phyloP scores from a whole-genome alignment of 23 tunicate genomes.

The Halocynthia roretzi region DNA sequence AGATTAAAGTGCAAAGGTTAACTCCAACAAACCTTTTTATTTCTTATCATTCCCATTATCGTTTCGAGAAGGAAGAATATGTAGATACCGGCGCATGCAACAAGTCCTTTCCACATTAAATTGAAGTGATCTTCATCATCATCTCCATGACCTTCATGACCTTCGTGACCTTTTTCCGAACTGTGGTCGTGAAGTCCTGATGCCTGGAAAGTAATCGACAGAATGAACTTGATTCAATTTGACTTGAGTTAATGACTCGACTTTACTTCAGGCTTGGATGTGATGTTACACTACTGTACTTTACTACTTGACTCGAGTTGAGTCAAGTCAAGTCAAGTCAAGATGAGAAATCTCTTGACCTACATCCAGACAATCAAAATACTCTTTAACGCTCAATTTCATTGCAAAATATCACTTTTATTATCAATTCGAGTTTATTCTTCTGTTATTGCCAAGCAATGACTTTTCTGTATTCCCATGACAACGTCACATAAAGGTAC shows the following conservation, averaged over 20 bases:
- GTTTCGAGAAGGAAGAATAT: slow-evolving; percentile 79
- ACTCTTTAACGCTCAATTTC: too few species aligned
- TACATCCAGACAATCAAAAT: too few species aligned
- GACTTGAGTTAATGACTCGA: background rate
- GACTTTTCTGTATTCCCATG: too few species aligned
- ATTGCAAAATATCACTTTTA: too few species aligned
- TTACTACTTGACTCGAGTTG: too few species aligned
- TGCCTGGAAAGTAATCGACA: slow-evolving; percentile 28
- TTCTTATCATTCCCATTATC: slow-evolving; percentile 45
- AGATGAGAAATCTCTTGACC: too few species aligned
- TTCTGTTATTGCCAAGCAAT: too few species aligned
- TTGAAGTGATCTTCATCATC: slow-evolving; percentile 34
- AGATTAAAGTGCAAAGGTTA: too few species aligned
- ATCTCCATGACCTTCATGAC: slow-evolving; percentile 27
- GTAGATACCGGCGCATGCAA: slow-evolving; percentile 71
- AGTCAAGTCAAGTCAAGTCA: too few species aligned
- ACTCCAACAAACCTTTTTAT: slow-evolving; percentile 19
- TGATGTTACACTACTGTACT: too few species aligned
- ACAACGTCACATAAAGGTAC: too few species aligned
- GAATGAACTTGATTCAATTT: background rate
- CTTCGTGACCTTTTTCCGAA: background rate
- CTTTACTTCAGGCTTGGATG: background rate
- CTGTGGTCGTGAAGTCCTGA: slow-evolving; percentile 55
- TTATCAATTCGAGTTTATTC: too few species aligned
- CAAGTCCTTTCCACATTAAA: slow-evolving; percentile 54